These are phyloP conservation scores for Rhinoderma darwinii DNA, from an alignment of 2,113 vertebrate genomes.

Conservation along the genomic window DNA sequence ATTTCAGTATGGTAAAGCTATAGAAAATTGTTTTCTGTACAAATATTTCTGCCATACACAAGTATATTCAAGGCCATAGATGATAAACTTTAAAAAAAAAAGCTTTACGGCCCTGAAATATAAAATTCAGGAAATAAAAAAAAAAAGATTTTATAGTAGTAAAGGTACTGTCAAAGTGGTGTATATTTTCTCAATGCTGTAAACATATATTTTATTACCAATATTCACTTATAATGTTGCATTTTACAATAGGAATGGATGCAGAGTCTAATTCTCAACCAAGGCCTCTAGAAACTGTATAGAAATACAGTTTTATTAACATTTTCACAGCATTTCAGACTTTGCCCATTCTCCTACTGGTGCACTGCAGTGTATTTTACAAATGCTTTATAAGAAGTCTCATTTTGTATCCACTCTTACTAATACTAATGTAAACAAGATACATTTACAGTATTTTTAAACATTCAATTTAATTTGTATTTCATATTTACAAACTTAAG, in stretches of 20 bases:
- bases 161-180: background rate
- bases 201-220: constrained; percentile 7
- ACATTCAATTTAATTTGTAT: background rate
- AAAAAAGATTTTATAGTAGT: constrained; percentile 17
- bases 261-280: background rate
- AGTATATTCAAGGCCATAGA: constrained; percentile 37
- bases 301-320: background rate
- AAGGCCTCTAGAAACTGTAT: background rate
- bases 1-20: constrained; percentile 29
- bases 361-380: background rate
- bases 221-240: background rate
- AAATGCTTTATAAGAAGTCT: background rate
- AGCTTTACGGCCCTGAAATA: constrained; percentile 27
- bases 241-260: constrained; percentile 4
- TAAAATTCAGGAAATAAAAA: constrained; percentile 37
- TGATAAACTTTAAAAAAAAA: constrained; percentile 10
- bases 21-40: constrained; percentile 44
- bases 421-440: background rate
- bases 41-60: constrained; percentile 30
- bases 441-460: background rate
- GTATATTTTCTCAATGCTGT: background rate
- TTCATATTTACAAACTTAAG: background rate
- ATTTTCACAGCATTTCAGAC: background rate
- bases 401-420: background rate
- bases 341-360: background rate